phyloP scores from a whole-genome alignment of 2,113 vertebrate genomes.

The Caretta caretta region DNA sequence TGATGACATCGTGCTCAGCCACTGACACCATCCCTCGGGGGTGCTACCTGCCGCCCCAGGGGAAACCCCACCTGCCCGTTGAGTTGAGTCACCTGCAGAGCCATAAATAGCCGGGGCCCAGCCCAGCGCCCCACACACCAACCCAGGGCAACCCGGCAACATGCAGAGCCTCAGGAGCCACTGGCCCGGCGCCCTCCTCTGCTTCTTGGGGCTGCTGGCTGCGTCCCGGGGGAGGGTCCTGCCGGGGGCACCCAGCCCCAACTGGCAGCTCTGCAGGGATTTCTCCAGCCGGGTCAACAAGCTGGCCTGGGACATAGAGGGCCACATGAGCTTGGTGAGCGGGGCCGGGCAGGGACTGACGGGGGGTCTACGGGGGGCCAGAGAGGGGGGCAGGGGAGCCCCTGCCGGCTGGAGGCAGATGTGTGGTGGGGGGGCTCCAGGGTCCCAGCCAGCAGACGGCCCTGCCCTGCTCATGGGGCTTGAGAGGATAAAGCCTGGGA shows the following conservation, averaged over 20 bases:
- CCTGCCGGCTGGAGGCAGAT: neutral
- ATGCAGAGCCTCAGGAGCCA: neutral
- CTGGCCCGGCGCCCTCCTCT: neutral
- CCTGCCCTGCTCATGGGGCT: too few relatives aligned
- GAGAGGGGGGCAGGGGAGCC: conserved; percentile 45
- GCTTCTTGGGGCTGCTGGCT: neutral
- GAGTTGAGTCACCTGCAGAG: conserved; percentile 18
- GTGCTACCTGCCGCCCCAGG: conserved; percentile 46
- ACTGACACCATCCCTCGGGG: neutral
- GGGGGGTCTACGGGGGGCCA: conserved; percentile 2
- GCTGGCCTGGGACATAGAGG: conserved; percentile 10
- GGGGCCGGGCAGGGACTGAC: neutral
- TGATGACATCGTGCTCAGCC: neutral
- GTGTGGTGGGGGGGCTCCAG: too few relatives aligned
- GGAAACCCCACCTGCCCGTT: conserved; percentile 55
- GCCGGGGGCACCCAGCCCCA: neutral
- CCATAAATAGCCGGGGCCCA: conserved; percentile 30
- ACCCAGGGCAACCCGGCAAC: neutral
- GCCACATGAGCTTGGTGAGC: conserved; percentile 60
- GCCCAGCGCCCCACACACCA: neutral
- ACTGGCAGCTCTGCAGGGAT: conserved; percentile 62
- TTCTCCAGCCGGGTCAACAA: conserved; percentile 69
- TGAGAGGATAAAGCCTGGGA: neutral
- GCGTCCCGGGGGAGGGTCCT: neutral
- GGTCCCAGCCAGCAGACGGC: too few relatives aligned